phyloP scores from a whole-genome alignment of 2,797 vertebrate species.

The Bucorvus abyssinicus region DNA sequence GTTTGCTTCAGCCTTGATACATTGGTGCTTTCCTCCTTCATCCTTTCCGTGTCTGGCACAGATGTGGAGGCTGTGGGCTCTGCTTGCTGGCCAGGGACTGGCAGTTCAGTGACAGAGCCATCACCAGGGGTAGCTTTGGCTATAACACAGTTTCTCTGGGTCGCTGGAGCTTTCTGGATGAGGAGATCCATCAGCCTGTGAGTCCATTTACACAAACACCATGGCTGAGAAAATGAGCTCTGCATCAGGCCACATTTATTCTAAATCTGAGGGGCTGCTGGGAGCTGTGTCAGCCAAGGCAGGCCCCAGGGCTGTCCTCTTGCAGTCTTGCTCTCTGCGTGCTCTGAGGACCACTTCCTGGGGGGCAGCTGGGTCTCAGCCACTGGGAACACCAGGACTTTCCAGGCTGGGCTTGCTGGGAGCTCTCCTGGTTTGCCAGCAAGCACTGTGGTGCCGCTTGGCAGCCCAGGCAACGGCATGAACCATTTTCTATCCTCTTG shows the following conservation, averaged over 20 bases:
- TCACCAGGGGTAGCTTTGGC: not conserved
- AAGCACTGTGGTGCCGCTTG: rapidly evolving
- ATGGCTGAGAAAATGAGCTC: not conserved
- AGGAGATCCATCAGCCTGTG: not conserved
- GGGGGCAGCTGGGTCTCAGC: not conserved
- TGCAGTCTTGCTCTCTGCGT: not conserved
- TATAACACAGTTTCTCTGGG: not conserved
- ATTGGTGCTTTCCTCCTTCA: not conserved
- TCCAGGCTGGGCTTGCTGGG: not conserved
- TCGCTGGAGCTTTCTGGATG: not conserved
- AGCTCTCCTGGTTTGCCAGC: not conserved
- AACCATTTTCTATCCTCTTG: not conserved
- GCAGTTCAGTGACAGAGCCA: not conserved
- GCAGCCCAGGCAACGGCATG: not conserved
- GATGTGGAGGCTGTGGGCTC: not conserved
- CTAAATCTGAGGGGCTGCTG: not conserved
- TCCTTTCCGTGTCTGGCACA: not conserved
- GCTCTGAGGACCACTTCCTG: not conserved
- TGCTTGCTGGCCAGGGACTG: not conserved
- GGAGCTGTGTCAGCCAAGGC: not conserved
- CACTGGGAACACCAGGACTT: not conserved
- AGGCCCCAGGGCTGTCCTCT: not conserved
- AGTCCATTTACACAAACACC: not conserved
- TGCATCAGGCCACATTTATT: not conserved
- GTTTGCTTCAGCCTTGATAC: not conserved